Evolutionary conservation across 2,888 invertebrate genomes (phyloP), one percentile per base, ranked within the genome.

Genomic region (Proisotoma minuta): DNA sequence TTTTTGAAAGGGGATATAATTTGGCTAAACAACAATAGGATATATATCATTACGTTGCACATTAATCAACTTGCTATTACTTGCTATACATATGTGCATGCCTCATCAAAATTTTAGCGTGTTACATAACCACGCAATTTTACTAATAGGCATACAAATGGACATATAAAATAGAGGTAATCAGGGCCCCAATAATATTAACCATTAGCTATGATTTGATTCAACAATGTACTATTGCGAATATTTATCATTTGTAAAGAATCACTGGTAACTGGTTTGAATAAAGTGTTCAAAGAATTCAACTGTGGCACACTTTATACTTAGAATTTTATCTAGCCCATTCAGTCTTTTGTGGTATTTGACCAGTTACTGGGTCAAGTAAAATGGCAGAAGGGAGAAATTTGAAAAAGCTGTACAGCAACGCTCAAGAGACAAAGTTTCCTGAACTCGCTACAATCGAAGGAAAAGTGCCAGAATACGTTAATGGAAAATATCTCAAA

Each of bases 401-500:
- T 53, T 51, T 69, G 12, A 27, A 24, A 57, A 66, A 66, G 40
- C 47, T 69, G 15, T 69, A 69, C 43, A 56, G 47, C 27, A 69
- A 69, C 51, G 59, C 64, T 40, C 66, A 60, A 40, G 69, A 69
- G 26, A 62, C 66, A 12, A 48, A 57, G 24, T 59, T 57, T 39
- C 62, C 62, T 20, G 65, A 66, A 57, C 64, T 64, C 3, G 62
- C 40, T 29, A 29, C 39, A 8, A 60, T 63, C 22, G 59, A 65
- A 52, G 68, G 62, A n/a, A 63, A 64, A 28, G 26, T 69, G 23
- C 69, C 69, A 20, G 29, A 59, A 3, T 69, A 64, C 60, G 43
- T 69, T 10, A 66, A 64, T 47, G 69, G 69, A 43, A 63, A 57
- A 1, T 69, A 69, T 43, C 56, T 69, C 26, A 43, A 56, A 56